phyloP scores from a whole-genome alignment of 2,797 vertebrate species.

The Melanotaenia maccullochi region DNA sequence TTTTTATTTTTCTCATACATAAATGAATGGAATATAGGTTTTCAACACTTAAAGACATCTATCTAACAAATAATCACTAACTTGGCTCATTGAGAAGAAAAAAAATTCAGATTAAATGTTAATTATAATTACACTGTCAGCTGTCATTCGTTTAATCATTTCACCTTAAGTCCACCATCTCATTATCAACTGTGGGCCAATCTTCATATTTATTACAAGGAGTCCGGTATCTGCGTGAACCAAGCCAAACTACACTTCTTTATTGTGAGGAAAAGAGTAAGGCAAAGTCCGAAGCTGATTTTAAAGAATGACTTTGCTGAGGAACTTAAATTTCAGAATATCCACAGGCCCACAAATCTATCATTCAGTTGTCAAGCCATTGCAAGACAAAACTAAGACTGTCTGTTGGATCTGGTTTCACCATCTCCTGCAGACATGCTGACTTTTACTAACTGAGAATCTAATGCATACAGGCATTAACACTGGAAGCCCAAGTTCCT shows the following conservation, averaged over 20 bases:
- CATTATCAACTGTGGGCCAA: neutral
- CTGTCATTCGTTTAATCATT: neutral
- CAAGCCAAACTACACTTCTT: neutral
- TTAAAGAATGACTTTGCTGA: slow-evolving; percentile 31
- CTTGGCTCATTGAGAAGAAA: neutral
- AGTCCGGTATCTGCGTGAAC: neutral
- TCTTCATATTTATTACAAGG: neutral
- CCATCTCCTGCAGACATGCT: slow-evolving; percentile 22
- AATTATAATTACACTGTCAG: neutral
- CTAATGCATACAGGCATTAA: slow-evolving; percentile 8
- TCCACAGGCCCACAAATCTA: slow-evolving; percentile 52
- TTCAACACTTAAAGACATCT: no score
- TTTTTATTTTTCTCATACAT: no score
- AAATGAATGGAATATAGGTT: no score
- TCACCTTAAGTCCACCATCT: neutral
- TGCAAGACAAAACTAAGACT: slow-evolving; percentile 49
- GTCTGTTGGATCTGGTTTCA: slow-evolving; percentile 60
- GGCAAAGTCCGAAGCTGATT: slow-evolving; percentile 38
- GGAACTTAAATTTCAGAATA: slow-evolving; percentile 31
- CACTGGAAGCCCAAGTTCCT: slow-evolving; percentile 37
- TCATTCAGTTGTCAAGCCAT: slow-evolving; percentile 45
- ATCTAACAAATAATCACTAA: neutral
- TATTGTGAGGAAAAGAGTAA: slow-evolving; percentile 1
- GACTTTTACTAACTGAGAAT: slow-evolving; percentile 11
- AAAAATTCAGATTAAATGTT: neutral